Conservation (phyloP, 1,140 invertebrate species). For the Leptinotarsa defecta region DNA sequence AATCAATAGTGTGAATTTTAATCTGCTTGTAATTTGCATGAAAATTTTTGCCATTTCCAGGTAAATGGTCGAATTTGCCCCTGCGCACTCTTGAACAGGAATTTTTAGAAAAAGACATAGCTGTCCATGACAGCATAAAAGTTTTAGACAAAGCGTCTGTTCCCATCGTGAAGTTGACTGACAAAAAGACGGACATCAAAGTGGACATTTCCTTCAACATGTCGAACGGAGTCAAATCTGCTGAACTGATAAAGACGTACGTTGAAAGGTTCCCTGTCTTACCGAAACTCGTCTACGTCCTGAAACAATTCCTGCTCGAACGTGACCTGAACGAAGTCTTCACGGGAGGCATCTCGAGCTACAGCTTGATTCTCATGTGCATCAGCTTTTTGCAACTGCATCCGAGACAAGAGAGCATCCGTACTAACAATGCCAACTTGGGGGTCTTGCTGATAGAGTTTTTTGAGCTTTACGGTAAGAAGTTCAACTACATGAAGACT, state of each 20-base stretch:
- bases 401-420: slow-evolving; percentile 68
- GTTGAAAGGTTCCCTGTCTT: slow-evolving; percentile 77
- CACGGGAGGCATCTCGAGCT: slow-evolving; percentile 97
- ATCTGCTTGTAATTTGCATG: too few relatives aligned
- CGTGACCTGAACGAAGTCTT: slow-evolving; percentile 98
- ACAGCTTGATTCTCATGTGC: slow-evolving; percentile 97
- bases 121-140: slow-evolving; percentile 86
- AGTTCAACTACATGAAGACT: slow-evolving; percentile 96
- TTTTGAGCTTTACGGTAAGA: slow-evolving; percentile 94
- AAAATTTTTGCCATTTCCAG: slow-evolving; percentile 63
- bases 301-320: slow-evolving; percentile 97
- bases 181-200: slow-evolving; percentile 88
- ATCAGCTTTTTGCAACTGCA: slow-evolving; percentile 72
- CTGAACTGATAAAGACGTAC: slow-evolving; percentile 86
- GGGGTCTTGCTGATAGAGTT: slow-evolving; percentile 96
- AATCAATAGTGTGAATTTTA: too few relatives aligned
- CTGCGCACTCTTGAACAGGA: slow-evolving; percentile 88
- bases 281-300: slow-evolving; percentile 91
- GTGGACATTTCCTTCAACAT: slow-evolving; percentile 99
- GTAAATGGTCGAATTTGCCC: slow-evolving; percentile 91
- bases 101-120: slow-evolving; percentile 85
- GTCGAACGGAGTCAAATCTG: slow-evolving; percentile 92
- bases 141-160: slow-evolving; percentile 96
- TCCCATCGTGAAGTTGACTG: slow-evolving; percentile 97
- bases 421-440: slow-evolving; percentile 72